Base-by-base conservation (phyloP, 2,113 vertebrate genomes). In the Semnopithecus entellus region DNA sequence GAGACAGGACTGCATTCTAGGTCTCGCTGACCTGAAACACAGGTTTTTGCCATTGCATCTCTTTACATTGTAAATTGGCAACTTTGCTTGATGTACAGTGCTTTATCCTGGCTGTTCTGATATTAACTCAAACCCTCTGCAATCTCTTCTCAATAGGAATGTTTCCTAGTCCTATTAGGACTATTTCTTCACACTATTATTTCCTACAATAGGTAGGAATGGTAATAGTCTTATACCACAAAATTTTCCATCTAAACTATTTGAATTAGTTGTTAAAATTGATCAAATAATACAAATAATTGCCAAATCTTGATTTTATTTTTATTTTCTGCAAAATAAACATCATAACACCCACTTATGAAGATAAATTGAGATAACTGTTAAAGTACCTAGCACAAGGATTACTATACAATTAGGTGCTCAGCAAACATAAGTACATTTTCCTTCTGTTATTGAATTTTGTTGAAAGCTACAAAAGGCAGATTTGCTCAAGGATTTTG, bases 331-430 rank as follows among this genome's bases (percentile, higher is more conserved):
- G 25, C 61, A 81, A 94, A 94, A 61, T 61, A 59, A 6, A 94
- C 23, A 72, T 79, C 35, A 64, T 83, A 79, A 83, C 86, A 55
- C 8, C 13, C 9, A 93, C 1, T 72, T 81, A 23, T 25, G 13
- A 97, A 40, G 48, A 90, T 68, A 92, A 94, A 81, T 10, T 92
- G 16, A 73, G 22, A 86, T 35, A 90, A 6, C 8, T 80, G 89
- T 68, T 88, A 68, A 92, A 96, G 50, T 89, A 85, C 30, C 81
- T 86, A 83, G 35, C 66, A 95, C 4, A 97, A 90, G 70, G 32
- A 22, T 40, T 88, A 88, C 10, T 20, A 68, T 35, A 78, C 45
- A 94, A 68, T 82, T 95, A 85, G 17, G 38, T 85, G 18, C 23
- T 86, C 17, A 88, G 66, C 14, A 91, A 64, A 81, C 8, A 3